Conservation (phyloP, 1,140 invertebrate genomes). For the Apolygus lucorum region DNA sequence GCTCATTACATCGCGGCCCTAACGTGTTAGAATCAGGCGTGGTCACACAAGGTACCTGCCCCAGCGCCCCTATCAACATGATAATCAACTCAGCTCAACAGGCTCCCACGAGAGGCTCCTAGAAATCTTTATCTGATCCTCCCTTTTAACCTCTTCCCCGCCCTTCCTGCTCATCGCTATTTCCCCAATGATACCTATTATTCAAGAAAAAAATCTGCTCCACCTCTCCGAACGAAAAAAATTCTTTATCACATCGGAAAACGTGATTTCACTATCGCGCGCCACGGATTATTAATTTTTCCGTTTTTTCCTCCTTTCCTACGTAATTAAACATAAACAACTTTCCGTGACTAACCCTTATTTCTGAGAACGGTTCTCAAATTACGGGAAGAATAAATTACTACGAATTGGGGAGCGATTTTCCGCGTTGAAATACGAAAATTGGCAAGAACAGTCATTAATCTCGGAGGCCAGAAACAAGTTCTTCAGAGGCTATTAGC, state of each 20-base stretch:
- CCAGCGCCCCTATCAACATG: slow-evolving; percentile 3
- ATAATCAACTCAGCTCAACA: slow-evolving; percentile 13
- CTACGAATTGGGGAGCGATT: background rate
- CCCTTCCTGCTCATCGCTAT: background rate
- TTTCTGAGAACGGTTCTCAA: background rate
- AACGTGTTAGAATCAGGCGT: slow-evolving; percentile 16
- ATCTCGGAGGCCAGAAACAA: background rate
- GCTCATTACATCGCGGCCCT: slow-evolving; percentile 1
- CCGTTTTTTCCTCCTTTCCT: too few relatives aligned
- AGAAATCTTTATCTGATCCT: background rate
- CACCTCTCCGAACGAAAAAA: background rate
- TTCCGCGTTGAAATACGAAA: background rate
- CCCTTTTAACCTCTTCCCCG: background rate
- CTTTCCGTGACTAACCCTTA: background rate
- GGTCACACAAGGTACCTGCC: background rate
- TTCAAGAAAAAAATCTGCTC: background rate
- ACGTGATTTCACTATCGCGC: background rate
- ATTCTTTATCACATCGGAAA: background rate
- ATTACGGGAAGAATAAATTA: background rate
- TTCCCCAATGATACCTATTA: background rate
- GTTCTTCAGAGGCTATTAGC: too few relatives aligned
- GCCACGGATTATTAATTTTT: background rate
- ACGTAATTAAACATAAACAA: background rate
- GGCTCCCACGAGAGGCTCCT: background rate
- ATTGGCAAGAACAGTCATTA: background rate